phyloP scores from a whole-genome alignment of 1,140 invertebrate genomes.

The Leptestheria dahalacensis region DNA sequence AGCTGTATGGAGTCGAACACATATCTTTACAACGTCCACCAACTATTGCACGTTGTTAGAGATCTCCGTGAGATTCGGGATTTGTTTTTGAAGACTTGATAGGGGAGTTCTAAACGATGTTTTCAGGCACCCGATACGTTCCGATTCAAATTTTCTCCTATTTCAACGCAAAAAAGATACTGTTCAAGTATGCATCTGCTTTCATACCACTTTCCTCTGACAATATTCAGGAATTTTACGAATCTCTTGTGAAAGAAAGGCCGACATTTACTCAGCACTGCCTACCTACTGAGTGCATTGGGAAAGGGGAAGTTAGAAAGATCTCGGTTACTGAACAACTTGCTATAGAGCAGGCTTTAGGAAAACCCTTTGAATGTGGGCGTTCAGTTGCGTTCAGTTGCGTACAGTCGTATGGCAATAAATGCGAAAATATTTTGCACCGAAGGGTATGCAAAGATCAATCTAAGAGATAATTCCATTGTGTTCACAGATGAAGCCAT shows the following conservation, averaged over 20 bases:
- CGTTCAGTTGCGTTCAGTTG: not conserved
- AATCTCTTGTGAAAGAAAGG: not conserved
- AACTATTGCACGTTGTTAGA: not conserved
- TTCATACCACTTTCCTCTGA: not conserved
- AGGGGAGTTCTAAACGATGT: conserved; percentile 3
- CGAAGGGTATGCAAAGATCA: not conserved
- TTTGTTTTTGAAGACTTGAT: conserved; percentile 6
- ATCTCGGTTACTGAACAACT: not conserved
- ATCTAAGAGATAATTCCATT: conserved; percentile 5
- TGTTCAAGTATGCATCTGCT: not conserved
- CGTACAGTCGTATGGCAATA: not conserved
- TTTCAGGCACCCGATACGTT: conserved; percentile 2
- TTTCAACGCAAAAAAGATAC: not conserved
- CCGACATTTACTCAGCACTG: not conserved
- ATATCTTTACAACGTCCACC: conserved; percentile 3
- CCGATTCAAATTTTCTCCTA: conserved; percentile 2
- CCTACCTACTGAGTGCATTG: not conserved
- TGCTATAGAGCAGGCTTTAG: not conserved
- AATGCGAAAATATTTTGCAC: conserved; percentile 9
- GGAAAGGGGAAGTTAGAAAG: too few species aligned
- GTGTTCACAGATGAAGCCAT: not conserved
- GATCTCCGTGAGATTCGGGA: conserved; percentile 3
- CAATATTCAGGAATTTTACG: conserved; percentile 6
- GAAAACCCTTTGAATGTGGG: not conserved
- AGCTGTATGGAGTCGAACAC: conserved; percentile 6